Percentiles rank a stretch among this genome's conserved stretches.
These are phyloP conservation scores for Stichopus horrens DNA, from an alignment of 53 echinoderm and acorn worm genomes.

Conservation along the genomic window DNA sequence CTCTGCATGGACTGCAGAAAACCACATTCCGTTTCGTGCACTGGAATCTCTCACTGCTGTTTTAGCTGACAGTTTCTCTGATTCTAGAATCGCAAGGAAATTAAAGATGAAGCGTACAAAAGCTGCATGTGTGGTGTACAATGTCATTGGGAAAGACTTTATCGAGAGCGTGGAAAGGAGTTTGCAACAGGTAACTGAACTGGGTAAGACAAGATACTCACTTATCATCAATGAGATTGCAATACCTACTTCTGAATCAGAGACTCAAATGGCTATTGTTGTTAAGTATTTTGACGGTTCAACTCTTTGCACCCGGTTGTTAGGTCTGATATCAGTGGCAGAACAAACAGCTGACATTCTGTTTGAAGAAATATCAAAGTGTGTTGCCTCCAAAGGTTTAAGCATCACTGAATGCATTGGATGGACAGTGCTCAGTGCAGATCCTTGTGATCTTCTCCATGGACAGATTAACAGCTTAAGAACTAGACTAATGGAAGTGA, in stretches of 20 bases:
- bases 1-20: constrained; percentile 17
- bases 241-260: background rate
- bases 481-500: constrained; percentile 18
- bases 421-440: constrained; percentile 23
- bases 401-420: constrained; percentile 9
- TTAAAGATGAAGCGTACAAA: constrained; percentile 28
- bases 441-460: constrained; percentile 21
- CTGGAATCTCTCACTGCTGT: constrained; percentile 7
- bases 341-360: background rate
- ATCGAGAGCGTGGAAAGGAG: constrained; percentile 20
- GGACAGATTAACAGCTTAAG: constrained; percentile 12
- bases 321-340: constrained; percentile 8
- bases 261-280: constrained; percentile 12
- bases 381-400: background rate
- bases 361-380: constrained; percentile 4
- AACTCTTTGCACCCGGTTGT: background rate
- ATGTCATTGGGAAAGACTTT: constrained; percentile 25
- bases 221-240: constrained; percentile 29
- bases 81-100: constrained; percentile 15
- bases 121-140: constrained; percentile 25
- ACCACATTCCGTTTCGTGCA: constrained; percentile 21
- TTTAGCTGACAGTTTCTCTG: constrained; percentile 6
- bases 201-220: constrained; percentile 14
- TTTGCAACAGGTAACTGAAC: constrained; percentile 15
- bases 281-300: constrained; percentile 24